Evolutionary conservation across 2,888 invertebrate species (phyloP), one percentile per base, ranked within the genome.

Genomic region (Amiota mariae): DNA sequence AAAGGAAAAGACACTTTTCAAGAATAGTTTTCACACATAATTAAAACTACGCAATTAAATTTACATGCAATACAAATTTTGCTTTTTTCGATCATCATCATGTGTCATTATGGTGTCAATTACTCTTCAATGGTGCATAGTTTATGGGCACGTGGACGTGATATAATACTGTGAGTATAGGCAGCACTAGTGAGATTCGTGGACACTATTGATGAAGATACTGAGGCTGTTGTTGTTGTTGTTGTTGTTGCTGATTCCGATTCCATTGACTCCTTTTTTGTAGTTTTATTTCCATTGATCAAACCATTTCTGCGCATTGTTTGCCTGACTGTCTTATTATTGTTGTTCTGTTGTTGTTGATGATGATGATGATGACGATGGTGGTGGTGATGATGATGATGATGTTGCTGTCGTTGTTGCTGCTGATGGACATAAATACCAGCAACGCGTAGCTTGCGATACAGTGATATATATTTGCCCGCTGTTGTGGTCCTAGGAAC

Each of bases 391-490:
- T 75, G 75, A 46, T 75, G 75, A 10, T 74, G 57, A 61, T 76
- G 64, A 78, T 80, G 83, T 85, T 92, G 92, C 70, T 75, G 78
- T 63, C 79, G 75, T 36, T 77, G 64, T 77, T 80, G 86, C 79
- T 83, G 85, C 49, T 87, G 83, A 85, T 92, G 92, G 68, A 92
- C 88, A 87, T 92, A 92, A 82, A 90, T 89, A 36, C 91, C 91
- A 76, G 88, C 88, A 78, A 90, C 90, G 76, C 91, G 91, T 57
- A 97, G 91, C 88, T 94, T 93, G 82, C 96, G 92, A 88, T 95
- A 96, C 51, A 97, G 91, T 1, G 94, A 94, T 79, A 96, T 95
- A 88, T 96, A 97, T 90, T 95, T 96, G 68, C 96, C 94, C 64
- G 96, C 96, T 24, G 95, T 93, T 47, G 94, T 93, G 51, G 96